Evolutionary conservation across 2,113 vertebrate genomes (phyloP), one percentile per base, ranked within the genome.

Genomic region (Tetrax tetrax): DNA sequence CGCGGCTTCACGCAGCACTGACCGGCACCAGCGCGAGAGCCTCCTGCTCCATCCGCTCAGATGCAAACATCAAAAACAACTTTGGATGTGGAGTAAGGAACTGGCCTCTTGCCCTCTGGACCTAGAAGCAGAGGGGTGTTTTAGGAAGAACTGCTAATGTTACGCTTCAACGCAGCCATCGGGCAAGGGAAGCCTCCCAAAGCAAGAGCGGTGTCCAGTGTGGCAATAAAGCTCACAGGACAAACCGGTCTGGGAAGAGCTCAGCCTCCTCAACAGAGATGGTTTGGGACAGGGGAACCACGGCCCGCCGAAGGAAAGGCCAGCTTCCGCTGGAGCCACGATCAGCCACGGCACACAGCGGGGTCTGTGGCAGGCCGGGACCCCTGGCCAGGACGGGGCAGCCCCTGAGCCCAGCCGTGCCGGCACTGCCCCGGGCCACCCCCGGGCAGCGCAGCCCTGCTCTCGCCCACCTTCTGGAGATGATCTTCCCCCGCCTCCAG

Each of bases 301-400:
- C 25, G 29, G 41, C 24, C 14, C 13, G 1, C 12, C 7, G 45
- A 51, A 23, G 47, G 41, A n/a, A 74, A 33, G 8, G 60, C 6
- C 19, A 65, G 27, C 12, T 41, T 33, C 53, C 37, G 4, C 24
- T 23, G 2, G 23, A 56, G 45, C 45, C 2, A 2, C 1, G 4
- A 57, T 4, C 3, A 54, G 50, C 16, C 1, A 2, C 13, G n/a
- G 37, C 9, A n/a, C 4, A 5, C 5, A 3, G 0, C 1, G 11
- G 18, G 38, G 33, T 12, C 4, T 0, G 5, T 0, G 2, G 43
- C n/a, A 61, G 45, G 28, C 12, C 0, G 3, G 50, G 50, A 19
- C 54, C 14, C 9, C 15, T 0, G 2, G 11, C n/a, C 7, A 41
- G 8, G 20, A 37, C 1, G 1, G 41, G 9, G 17, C 50, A 65